Evolutionary conservation across 2,888 invertebrate species (phyloP).

Genomic region (Creontiades dilutus): DNA sequence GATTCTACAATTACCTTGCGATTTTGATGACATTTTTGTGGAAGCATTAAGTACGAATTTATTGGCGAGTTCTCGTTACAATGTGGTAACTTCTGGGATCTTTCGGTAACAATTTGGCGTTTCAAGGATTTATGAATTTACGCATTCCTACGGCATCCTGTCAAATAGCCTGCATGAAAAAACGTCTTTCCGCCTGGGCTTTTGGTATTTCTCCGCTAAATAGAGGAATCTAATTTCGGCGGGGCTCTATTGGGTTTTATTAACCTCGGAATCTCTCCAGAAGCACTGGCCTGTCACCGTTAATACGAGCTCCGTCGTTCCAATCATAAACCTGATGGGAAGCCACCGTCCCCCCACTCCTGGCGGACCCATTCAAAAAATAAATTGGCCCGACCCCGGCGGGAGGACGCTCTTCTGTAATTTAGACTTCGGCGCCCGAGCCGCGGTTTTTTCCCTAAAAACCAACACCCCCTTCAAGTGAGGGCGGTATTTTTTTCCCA

Average conservation of each 20-base stretch:
- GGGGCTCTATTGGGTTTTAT: constrained; percentile 42
- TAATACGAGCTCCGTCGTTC: constrained; percentile 48
- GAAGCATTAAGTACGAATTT: too few species aligned
- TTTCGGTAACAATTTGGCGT: too few species aligned
- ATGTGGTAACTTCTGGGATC: too few species aligned
- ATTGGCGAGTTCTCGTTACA: too few species aligned
- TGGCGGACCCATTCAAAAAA: constrained; percentile 62
- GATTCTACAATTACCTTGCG: too few species aligned
- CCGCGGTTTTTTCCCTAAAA: constrained; percentile 11
- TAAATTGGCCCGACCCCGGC: constrained; percentile 61
- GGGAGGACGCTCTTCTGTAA: constrained; percentile 48
- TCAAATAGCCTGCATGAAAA: background rate
- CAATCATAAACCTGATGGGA: constrained; percentile 66
- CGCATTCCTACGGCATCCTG: too few species aligned
- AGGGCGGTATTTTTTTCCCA: constrained; percentile 4
- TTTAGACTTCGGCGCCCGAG: constrained; percentile 64
- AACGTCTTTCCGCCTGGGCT: background rate
- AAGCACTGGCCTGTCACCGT: constrained; percentile 53
- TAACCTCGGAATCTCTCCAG: constrained; percentile 29
- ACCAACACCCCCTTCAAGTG: constrained; percentile 18
- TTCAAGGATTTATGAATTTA: too few species aligned
- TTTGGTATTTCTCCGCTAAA: background rate
- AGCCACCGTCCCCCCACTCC: constrained; percentile 18
- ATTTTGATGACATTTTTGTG: too few species aligned
- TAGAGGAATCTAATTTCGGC: constrained; percentile 54